Conservation (phyloP, 1,140 invertebrate genomes). For the Eumeta japonica region DNA sequence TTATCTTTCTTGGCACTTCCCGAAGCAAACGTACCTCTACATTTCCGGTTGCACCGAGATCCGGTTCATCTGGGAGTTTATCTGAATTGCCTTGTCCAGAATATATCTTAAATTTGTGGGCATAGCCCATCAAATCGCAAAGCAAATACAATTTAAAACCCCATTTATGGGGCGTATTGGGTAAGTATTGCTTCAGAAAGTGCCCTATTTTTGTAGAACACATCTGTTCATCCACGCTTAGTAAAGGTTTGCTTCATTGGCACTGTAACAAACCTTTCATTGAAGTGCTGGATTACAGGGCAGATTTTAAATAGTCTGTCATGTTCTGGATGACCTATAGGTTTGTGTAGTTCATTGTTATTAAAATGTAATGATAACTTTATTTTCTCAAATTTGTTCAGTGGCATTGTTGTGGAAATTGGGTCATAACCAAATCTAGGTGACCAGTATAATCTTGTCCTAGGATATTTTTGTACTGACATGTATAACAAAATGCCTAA, state of each 20-base stretch:
- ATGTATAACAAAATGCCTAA: conserved; percentile 17
- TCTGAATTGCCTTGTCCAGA: conserved; percentile 11
- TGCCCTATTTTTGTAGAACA: conserved; percentile 25
- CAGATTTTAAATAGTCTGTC: conserved; percentile 34
- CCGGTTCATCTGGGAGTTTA: conserved; percentile 9
- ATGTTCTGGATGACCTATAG: conserved; percentile 26
- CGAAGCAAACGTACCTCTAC: conserved; percentile 13
- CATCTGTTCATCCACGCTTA: conserved; percentile 29
- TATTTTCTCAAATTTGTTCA: conserved; percentile 33
- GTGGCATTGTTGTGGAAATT: conserved; percentile 26
- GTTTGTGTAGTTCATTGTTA: conserved; percentile 21
- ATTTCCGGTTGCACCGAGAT: conserved; percentile 17
- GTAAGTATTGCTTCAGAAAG: conserved; percentile 25
- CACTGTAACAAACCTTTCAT: conserved; percentile 28
- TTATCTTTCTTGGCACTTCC: conserved; percentile 10
- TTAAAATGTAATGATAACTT: conserved; percentile 26
- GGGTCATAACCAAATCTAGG: conserved; percentile 22
- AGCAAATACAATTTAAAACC: conserved; percentile 34
- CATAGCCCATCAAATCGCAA: conserved; percentile 19
- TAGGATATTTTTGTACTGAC: conserved; percentile 17
- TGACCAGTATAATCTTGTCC: conserved; percentile 17
- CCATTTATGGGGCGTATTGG: conserved; percentile 35
- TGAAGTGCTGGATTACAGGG: conserved; percentile 31
- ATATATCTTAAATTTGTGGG: conserved; percentile 20
- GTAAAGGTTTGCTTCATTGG: conserved; percentile 27